phyloP scores from a whole-genome alignment of 1,140 invertebrate species.

The Elymnias hypermnestra region DNA sequence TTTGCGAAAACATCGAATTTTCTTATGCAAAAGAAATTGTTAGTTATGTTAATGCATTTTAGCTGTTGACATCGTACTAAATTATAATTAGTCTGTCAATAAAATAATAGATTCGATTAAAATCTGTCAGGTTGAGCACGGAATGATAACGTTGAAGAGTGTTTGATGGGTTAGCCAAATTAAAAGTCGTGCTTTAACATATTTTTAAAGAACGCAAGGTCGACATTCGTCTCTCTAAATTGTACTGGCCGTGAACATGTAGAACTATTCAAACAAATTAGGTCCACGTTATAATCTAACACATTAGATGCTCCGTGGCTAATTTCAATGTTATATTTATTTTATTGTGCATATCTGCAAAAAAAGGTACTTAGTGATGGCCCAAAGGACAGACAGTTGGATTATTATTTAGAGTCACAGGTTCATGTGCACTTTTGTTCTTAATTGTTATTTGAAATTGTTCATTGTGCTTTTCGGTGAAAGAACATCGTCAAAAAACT shows the following conservation, averaged over 20 bases:
- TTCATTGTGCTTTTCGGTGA: no score
- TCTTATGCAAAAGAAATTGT: no score
- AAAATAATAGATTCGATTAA: constrained; percentile 1
- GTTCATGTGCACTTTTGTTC: no score
- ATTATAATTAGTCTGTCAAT: background rate
- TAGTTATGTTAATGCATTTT: background rate
- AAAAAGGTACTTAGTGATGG: no score
- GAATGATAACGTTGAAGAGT: background rate
- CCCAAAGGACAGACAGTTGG: no score
- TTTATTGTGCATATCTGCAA: no score
- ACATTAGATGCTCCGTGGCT: no score
- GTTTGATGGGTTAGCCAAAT: background rate
- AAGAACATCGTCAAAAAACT: no score
- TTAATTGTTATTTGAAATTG: no score
- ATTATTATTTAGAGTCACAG: no score
- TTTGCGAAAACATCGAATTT: no score
- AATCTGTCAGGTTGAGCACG: background rate
- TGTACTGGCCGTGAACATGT: background rate
- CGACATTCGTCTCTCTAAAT: background rate
- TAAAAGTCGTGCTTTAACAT: background rate
- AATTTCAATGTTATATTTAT: no score
- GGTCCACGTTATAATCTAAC: background rate
- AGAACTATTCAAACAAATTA: background rate
- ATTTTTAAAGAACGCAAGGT: constrained; percentile 4
- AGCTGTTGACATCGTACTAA: background rate